Evolutionary conservation across 2,113 vertebrate genomes (phyloP).

Genomic region (Etheostoma spectabile): DNA sequence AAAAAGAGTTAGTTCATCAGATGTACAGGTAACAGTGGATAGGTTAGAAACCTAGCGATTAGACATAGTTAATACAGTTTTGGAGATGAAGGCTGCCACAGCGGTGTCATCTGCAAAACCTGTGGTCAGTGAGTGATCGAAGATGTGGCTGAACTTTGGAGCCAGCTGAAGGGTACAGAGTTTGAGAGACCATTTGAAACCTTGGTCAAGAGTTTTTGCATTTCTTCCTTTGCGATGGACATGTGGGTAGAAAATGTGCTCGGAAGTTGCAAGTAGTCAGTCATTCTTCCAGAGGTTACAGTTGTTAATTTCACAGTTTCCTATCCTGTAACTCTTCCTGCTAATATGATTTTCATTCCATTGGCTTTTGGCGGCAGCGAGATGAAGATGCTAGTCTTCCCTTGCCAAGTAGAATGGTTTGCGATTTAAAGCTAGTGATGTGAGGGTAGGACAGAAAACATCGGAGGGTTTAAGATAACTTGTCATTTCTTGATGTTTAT

Average conservation of each 20-base stretch:
- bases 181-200: slow-evolving; percentile 31
- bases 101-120: slow-evolving; percentile 37
- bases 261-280: slow-evolving; percentile 28
- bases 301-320: slow-evolving; percentile 30
- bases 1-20: background rate
- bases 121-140: slow-evolving; percentile 42
- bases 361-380: background rate
- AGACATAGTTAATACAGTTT: slow-evolving; percentile 7
- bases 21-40: background rate
- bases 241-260: slow-evolving; percentile 37
- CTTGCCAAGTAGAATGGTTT: slow-evolving; percentile 3
- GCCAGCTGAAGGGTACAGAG: slow-evolving; percentile 17
- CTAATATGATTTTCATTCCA: slow-evolving; percentile 14
- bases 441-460: background rate
- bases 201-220: slow-evolving; percentile 23
- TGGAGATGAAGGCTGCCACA: background rate
- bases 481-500: background rate
- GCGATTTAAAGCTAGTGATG: background rate
- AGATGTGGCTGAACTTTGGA: slow-evolving; percentile 42
- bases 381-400: background rate
- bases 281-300: slow-evolving; percentile 30
- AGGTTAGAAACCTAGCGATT: background rate
- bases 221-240: slow-evolving; percentile 44
- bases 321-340: slow-evolving; percentile 23
- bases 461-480: background rate